Conservation (phyloP, 2,797 vertebrate genomes). For the Nasua narica region DNA sequence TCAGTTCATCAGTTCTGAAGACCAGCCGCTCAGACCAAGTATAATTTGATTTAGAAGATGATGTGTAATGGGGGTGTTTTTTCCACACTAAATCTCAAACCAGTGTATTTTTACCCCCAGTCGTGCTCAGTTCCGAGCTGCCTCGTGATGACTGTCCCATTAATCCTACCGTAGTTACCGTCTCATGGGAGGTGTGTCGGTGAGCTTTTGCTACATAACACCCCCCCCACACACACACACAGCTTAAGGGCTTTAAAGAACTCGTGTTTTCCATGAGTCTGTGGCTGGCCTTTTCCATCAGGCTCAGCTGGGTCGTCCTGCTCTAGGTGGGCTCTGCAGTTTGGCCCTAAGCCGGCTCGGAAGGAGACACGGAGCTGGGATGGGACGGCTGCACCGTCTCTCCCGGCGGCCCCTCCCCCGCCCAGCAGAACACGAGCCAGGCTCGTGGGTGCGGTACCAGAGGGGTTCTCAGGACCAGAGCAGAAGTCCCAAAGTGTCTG, state of each 20-base stretch:
- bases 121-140: background rate
- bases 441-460: background rate
- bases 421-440: background rate
- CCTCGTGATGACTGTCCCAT: background rate
- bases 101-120: background rate
- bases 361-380: background rate
- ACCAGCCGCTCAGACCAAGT: no score
- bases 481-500: background rate
- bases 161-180: background rate
- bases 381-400: background rate
- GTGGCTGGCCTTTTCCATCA: background rate
- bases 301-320: background rate
- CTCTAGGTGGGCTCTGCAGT: background rate
- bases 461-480: background rate
- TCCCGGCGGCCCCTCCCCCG: background rate
- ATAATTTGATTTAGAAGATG: background rate
- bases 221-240: background rate
- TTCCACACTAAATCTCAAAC: background rate
- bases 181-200: background rate
- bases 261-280: background rate
- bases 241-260: background rate
- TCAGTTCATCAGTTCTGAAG: background rate
- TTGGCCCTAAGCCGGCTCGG: background rate
- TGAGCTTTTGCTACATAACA: background rate
- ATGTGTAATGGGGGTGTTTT: background rate